Conservation (phyloP, 2,797 vertebrate genomes). For the Otolemur crassicaudatus region DNA sequence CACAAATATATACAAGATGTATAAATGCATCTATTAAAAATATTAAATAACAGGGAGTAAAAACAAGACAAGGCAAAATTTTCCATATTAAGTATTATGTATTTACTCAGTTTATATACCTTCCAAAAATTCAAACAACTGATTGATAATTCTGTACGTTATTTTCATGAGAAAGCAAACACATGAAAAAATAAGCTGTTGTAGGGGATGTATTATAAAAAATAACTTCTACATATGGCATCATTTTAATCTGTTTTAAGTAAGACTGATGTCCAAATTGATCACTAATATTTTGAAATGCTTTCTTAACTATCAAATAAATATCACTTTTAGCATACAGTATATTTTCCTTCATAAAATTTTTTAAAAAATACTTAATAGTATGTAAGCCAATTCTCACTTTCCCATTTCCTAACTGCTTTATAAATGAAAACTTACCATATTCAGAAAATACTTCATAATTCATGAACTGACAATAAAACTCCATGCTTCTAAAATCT, state of each 20-base stretch:
- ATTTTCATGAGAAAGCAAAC: conserved; percentile 10
- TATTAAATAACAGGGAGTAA: neutral
- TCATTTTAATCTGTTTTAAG: neutral
- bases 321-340: neutral
- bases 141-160: neutral
- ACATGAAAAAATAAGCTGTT: neutral
- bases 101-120: neutral
- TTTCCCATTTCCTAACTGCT: conserved; percentile 10
- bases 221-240: neutral
- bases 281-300: conserved; percentile 1
- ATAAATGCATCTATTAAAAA: neutral
- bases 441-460: neutral
- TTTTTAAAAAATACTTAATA: neutral
- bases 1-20: neutral
- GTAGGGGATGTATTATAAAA: neutral
- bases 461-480: neutral
- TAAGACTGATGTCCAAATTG: neutral
- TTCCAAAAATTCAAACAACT: neutral
- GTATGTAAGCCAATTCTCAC: neutral
- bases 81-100: conserved; percentile 18
- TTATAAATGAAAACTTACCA: conserved; percentile 10
- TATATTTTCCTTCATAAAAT: neutral
- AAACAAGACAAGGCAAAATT: neutral
- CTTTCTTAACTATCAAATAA: conserved; percentile 41
- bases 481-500: neutral